Base-by-base conservation (phyloP, 2,797 vertebrate genomes). In the Enteromius thamalakanensis region DNA sequence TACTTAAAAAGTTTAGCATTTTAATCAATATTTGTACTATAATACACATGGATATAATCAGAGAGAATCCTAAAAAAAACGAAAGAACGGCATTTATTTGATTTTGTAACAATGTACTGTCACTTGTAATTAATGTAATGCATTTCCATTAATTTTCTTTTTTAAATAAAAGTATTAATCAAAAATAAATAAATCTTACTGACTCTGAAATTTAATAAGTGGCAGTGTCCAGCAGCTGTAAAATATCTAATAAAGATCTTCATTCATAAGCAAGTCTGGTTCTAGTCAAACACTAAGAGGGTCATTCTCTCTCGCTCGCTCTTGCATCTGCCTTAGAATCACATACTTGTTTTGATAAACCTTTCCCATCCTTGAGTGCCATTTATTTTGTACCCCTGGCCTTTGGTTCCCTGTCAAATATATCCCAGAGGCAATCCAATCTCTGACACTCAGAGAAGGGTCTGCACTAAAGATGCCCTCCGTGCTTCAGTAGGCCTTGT, bases 351-450 rank as follows among this genome's bases (percentile, higher is more conserved):
- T 70, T 81, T 65, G 40, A 85, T 62, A 79, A 76, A 69, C 71
- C 60, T 76, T 65, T 58, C 26, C 45, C 21, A 62, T 84, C 80
- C 67, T 81, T 87, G 65, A 67, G 29, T 23, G 47, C 65, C 9
- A 87, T 90, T 87, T 85, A 80, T 92, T 89, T 90, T 62, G 79
- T 47, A 71, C 74, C 34, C 40, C 26, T 64, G 86, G 74, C 90
- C 90, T 91, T 90, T 72, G 77, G 81, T 84, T 83, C 87, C 79
- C 81, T 72, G 85, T 90, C 86, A 91, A 90, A 89, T 88, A 86
- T 87, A 86, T 87, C 88, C 71, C 82, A 84, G 74, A 87, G 81
- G 87, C 89, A 85, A 88, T 88, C 77, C 85, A 87, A 82, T 68
- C 84, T 82, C 76, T 71, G 40, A 64, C 32, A 32, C 34, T 23